These are phyloP conservation scores for Bombus breviceps DNA, from an alignment of 1,140 invertebrate genomes.

Conservation along the genomic window DNA sequence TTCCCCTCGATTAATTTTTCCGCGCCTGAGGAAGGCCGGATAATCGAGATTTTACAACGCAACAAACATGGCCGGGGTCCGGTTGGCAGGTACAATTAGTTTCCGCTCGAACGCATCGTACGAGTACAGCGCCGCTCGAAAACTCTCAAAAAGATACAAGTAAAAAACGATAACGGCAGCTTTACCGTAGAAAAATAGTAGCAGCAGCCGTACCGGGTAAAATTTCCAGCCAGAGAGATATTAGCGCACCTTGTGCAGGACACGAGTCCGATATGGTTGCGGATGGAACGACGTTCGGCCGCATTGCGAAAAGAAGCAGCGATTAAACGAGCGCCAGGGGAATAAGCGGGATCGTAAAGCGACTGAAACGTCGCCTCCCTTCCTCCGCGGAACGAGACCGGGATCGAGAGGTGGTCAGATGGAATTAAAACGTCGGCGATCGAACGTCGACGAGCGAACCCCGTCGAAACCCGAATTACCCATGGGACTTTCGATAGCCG, in stretches of 20 bases:
- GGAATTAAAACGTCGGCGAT: slow-evolving; percentile 5
- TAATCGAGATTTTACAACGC: slow-evolving; percentile 10
- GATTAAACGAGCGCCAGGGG: not conserved
- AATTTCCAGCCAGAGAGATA: not conserved
- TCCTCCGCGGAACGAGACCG: not conserved
- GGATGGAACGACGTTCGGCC: too few relatives aligned
- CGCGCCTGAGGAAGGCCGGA: not conserved
- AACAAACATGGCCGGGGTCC: not conserved
- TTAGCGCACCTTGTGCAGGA: not conserved
- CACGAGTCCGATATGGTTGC: not conserved
- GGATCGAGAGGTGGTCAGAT: not conserved
- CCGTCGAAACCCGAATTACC: not conserved
- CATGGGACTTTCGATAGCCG: not conserved
- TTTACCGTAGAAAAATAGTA: not conserved
- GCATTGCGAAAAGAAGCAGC: not conserved
- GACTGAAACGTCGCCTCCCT: not conserved
- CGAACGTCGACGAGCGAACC: too few relatives aligned
- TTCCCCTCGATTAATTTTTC: not conserved
- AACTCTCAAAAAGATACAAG: not conserved
- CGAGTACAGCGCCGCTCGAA: not conserved
- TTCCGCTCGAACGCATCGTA: not conserved
- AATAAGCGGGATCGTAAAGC: not conserved
- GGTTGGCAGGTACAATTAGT: not conserved
- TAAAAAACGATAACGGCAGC: not conserved
- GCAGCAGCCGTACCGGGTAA: not conserved